phyloP scores from a whole-genome alignment of 2,888 invertebrate genomes.

The Agrilus cyanescens region DNA sequence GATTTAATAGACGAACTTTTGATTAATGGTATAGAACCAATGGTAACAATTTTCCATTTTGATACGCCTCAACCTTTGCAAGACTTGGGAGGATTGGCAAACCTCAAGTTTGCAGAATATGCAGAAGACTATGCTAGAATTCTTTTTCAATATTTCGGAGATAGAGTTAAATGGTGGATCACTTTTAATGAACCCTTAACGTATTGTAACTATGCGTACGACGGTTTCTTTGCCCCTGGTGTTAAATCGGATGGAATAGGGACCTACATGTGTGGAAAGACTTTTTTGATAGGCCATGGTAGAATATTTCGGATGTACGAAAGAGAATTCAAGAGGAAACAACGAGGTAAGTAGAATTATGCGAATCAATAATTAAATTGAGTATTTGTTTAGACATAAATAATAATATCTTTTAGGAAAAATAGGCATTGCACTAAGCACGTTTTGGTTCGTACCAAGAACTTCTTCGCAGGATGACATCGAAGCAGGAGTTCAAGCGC shows the following conservation, averaged over 20 bases:
- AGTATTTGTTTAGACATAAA: constrained; percentile 21
- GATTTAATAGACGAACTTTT: constrained; percentile 43
- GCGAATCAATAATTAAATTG: constrained; percentile 18
- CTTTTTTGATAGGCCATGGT: constrained; percentile 52
- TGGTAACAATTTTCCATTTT: constrained; percentile 43
- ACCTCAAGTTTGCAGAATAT: constrained; percentile 40
- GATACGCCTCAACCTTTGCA: constrained; percentile 42
- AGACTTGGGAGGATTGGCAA: constrained; percentile 35
- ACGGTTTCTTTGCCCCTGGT: constrained; percentile 25
- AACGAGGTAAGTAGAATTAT: constrained; percentile 35
- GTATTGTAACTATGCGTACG: constrained; percentile 22
- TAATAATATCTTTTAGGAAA: constrained; percentile 43
- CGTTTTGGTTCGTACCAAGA: constrained; percentile 42
- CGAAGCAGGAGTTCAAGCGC: constrained; percentile 41
- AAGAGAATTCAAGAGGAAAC: constrained; percentile 39
- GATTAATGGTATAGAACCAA: constrained; percentile 41
- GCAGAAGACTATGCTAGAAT: constrained; percentile 44
- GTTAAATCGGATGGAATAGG: constrained; percentile 38
- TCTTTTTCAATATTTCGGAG: constrained; percentile 25
- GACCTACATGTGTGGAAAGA: constrained; percentile 51
- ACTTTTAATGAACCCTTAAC: constrained; percentile 41
- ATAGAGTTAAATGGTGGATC: constrained; percentile 35
- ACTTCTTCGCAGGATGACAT: constrained; percentile 36
- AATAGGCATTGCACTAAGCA: constrained; percentile 46
- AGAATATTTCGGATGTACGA: constrained; percentile 51